phyloP scores from a whole-genome alignment of 2,113 vertebrate species.

The Alligator mississippiensis region DNA sequence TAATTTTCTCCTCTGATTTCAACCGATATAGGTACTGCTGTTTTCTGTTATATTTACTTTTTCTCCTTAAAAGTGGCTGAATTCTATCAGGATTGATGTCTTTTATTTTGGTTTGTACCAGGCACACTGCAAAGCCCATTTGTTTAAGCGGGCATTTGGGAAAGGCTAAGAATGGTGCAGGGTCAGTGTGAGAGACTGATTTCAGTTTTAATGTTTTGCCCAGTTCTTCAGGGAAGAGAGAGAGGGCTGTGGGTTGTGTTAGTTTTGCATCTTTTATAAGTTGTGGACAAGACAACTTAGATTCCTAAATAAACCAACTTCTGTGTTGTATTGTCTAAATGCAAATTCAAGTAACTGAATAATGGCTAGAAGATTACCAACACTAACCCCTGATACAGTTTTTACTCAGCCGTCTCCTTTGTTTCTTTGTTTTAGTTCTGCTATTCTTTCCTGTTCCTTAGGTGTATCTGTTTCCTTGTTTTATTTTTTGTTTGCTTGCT shows the following conservation, averaged over 20 bases:
- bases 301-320: neutral
- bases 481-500: accelerated
- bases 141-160: neutral
- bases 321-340: neutral
- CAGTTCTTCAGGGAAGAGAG: neutral
- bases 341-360: neutral
- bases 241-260: neutral
- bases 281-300: neutral
- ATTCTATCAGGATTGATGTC: neutral
- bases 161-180: neutral
- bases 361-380: neutral
- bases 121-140: neutral
- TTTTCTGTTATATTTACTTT: neutral
- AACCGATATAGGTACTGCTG: neutral
- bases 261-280: neutral
- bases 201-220: neutral
- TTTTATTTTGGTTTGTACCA: neutral
- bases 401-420: neutral
- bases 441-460: neutral
- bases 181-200: neutral
- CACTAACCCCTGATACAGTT: too few species aligned
- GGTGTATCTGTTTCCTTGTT: neutral
- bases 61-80: neutral
- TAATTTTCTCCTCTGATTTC: neutral
- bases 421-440: neutral